A percentile compares a stretch with the other conserved stretches of the same genome.
Evolutionary conservation across 2,797 vertebrate species (phyloP).

Genomic region (Neostethus bicornis): DNA sequence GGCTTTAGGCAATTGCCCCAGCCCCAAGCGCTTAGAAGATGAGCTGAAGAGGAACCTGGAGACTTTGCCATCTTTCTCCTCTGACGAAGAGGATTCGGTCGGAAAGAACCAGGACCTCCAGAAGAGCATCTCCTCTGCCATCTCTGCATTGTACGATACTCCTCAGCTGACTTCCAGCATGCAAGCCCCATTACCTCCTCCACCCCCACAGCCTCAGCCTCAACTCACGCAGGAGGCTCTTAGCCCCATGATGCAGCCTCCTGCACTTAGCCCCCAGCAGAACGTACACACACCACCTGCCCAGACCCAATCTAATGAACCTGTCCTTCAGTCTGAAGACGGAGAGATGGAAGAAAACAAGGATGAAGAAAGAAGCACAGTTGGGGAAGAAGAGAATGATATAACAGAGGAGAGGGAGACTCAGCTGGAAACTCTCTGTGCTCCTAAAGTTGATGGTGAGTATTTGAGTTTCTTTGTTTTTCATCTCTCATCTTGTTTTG

Average conservation of each 20-base stretch:
- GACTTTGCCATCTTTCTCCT: conserved; percentile 92
- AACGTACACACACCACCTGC: conserved; percentile 67
- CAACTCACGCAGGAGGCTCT: conserved; percentile 62
- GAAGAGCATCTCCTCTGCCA: conserved; percentile 94
- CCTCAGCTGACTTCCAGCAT: conserved; percentile 72
- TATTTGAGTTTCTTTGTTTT: not conserved
- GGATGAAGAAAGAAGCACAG: conserved; percentile 60
- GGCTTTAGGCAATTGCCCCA: conserved; percentile 86
- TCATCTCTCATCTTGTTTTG: conserved; percentile 5
- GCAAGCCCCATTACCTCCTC: conserved; percentile 59
- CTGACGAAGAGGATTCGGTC: conserved; percentile 92
- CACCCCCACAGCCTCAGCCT: conserved; percentile 60
- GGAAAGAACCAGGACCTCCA: conserved; percentile 95
- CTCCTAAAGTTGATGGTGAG: conserved; percentile 74
- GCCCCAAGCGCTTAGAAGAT: conserved; percentile 91
- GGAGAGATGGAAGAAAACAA: conserved; percentile 62
- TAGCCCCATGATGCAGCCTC: conserved; percentile 74
- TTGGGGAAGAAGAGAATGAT: conserved; percentile 59
- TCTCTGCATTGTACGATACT: conserved; percentile 91
- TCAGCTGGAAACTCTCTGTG: conserved; percentile 72
- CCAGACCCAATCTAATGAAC: conserved; percentile 69
- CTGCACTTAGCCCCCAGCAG: conserved; percentile 77
- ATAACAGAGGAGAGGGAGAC: conserved; percentile 66
- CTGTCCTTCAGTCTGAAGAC: conserved; percentile 70
- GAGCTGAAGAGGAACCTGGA: conserved; percentile 93